Base-by-base conservation (phyloP, 2,797 vertebrate genomes). In the Cygnus olor region DNA sequence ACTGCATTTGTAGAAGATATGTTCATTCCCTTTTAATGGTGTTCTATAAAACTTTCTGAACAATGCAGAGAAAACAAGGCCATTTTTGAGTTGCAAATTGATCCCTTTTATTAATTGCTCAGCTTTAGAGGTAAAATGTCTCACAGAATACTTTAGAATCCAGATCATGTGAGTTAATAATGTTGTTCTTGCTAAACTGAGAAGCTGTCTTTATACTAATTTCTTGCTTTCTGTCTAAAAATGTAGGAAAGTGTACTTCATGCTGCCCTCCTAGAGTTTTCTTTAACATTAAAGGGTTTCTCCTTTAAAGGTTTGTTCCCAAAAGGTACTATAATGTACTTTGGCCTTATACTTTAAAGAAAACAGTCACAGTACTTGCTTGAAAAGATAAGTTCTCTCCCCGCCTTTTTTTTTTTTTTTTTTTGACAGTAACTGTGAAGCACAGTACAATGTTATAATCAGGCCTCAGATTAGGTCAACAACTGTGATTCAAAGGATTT, bases 171-270 rank as follows among this genome's bases (percentile, higher is more conserved):
- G 70, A 94, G 24, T 32, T 89, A 71, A 86, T 85, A 80, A 81
- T 14, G 7, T n/a, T 93, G 24, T 83, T 93, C 60, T 65, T 2
- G 0, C 60, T 89, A 49, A 58, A 88, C 1, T 49, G 27, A 28
- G 36, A 93, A 96, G 11, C 73, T 79, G 9, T 91, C 58, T 47
- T 77, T 87, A 78, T 60, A 38, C 32, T 80, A 47, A 14, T 45
- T 51, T 30, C 11, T 80, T 44, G 15, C 74, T 92, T 92, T 84
- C 80, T 72, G 36, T 69, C 68, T 95, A 90, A 97, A 90, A 85
- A 58, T 32, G 27, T 65, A 70, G 54, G 66, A 25, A 51, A 45
- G 7, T 89, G 57, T 86, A 47, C 54, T 82, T 87, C 16, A 19
- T 49, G 34, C n/a, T 85, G 56, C 51, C 66, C n/a, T 93, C 54